phyloP scores from a whole-genome alignment of 2,113 vertebrate species.

The Mesoclemmys tuberculata region DNA sequence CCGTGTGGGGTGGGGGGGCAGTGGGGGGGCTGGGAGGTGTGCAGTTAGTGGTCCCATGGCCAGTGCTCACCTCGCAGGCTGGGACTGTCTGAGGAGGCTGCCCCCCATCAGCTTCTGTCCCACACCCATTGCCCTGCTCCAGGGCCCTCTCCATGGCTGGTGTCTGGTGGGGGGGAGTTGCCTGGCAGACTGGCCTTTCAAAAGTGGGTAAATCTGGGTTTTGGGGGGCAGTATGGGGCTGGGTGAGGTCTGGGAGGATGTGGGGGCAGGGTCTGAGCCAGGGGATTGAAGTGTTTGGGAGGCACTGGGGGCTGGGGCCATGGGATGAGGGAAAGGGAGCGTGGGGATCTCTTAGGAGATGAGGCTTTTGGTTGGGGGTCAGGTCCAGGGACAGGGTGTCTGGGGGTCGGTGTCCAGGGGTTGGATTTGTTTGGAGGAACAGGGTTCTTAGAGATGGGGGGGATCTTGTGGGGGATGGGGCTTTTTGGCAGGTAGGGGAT shows the following conservation, averaged over 20 bases:
- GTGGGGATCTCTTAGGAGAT: background rate
- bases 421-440: background rate
- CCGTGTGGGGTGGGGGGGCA: background rate
- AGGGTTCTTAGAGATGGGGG: too few relatives aligned
- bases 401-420: background rate
- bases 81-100: background rate
- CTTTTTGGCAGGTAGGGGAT: background rate
- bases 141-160: background rate
- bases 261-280: too few relatives aligned
- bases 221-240: too few relatives aligned
- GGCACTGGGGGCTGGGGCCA: background rate
- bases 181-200: background rate
- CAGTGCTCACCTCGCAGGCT: too few relatives aligned
- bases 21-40: too few relatives aligned
- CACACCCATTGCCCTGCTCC: too few relatives aligned
- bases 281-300: too few relatives aligned
- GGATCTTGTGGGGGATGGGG: background rate
- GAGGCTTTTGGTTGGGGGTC: slow-evolving; percentile 31
- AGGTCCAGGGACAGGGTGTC: too few relatives aligned
- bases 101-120: background rate
- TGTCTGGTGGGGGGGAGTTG: background rate
- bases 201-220: background rate
- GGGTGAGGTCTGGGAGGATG: too few relatives aligned
- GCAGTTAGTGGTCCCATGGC: background rate
- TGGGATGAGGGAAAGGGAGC: slow-evolving; percentile 17